Evolutionary conservation across 2,113 vertebrate genomes (phyloP).

Genomic region (Clarias batrachus): DNA sequence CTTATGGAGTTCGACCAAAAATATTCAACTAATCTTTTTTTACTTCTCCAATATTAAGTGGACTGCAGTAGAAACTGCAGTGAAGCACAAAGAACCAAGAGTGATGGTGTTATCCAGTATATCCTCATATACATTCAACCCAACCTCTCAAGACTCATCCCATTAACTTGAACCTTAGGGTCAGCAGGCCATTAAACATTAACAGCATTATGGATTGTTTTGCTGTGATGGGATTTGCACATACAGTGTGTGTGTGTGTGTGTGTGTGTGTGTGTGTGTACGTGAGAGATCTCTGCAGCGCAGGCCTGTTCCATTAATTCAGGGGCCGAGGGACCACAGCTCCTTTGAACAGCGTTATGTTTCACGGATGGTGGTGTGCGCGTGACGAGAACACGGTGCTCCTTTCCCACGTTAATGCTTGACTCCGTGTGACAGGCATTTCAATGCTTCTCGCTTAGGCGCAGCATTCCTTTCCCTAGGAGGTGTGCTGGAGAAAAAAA

Average conservation of each 20-base stretch:
- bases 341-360: background rate
- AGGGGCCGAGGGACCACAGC: background rate
- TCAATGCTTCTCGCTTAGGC: conserved; percentile 16
- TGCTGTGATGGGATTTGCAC: background rate
- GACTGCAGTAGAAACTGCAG: background rate
- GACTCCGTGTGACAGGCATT: conserved; percentile 32
- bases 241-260: background rate
- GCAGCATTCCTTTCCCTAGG: conserved; percentile 14
- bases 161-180: conserved; percentile 8
- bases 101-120: background rate
- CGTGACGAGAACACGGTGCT: background rate
- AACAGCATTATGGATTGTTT: conserved; percentile 29
- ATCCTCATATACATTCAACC: conserved; percentile 1
- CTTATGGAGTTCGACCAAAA: background rate
- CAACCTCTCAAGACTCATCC: background rate
- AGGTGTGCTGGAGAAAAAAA: background rate
- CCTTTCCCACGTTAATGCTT: conserved; percentile 29
- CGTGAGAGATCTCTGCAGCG: background rate
- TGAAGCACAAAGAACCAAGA: background rate
- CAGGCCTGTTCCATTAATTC: conserved; percentile 15
- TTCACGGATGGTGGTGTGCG: conserved; percentile 17
- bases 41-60: background rate
- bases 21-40: background rate
- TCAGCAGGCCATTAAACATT: conserved; percentile 24
- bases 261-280: background rate